Conservation (phyloP, 1,140 invertebrate species). For the Brachionus paranguensis region DNA sequence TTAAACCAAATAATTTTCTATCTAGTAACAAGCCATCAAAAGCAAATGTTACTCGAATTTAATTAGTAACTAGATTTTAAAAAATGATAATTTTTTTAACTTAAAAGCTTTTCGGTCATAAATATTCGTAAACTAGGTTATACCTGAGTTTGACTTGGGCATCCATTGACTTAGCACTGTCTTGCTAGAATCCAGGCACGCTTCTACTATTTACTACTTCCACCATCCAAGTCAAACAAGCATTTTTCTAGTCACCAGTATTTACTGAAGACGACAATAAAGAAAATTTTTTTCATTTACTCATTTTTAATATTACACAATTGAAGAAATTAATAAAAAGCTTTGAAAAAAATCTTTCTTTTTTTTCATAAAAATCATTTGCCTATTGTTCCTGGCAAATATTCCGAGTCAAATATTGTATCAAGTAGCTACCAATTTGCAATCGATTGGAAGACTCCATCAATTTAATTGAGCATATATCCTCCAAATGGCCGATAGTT, state of each 20-base stretch:
- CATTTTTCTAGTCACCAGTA: neutral
- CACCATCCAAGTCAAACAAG: neutral
- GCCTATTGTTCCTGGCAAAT: neutral
- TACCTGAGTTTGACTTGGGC: conserved; percentile 13
- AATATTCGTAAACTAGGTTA: conserved; percentile 19
- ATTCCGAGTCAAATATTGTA: neutral
- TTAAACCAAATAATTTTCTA: neutral
- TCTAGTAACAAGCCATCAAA: neutral
- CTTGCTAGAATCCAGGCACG: neutral
- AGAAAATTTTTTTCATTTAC: neutral
- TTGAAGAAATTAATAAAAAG: neutral
- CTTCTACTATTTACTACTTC: neutral
- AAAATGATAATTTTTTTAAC: conserved; percentile 11
- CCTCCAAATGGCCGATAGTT: neutral
- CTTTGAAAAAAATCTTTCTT: neutral
- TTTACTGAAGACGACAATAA: neutral
- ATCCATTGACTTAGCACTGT: neutral
- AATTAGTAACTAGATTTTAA: conserved; percentile 23
- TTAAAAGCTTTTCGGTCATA: neutral
- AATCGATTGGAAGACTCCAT: neutral
- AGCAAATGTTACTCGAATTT: conserved; percentile 15
- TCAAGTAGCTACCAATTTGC: neutral
- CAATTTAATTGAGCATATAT: neutral
- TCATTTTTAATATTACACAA: neutral
- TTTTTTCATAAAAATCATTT: neutral